phyloP scores from a whole-genome alignment of 1,140 invertebrate genomes.

The Heliconius hewitsoni region DNA sequence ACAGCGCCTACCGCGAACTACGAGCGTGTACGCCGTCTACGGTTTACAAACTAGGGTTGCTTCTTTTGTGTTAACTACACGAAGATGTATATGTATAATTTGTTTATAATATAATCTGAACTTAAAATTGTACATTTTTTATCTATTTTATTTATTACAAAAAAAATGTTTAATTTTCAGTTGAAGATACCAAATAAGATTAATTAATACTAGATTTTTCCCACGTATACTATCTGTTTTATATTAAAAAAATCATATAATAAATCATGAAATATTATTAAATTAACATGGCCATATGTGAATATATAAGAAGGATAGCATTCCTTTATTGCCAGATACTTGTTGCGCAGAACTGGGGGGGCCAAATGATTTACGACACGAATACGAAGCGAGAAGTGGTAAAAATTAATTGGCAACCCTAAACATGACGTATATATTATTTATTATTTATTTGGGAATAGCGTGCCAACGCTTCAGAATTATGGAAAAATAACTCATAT shows the following conservation, averaged over 20 bases:
- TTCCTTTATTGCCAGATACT: background rate
- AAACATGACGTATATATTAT: constrained; percentile 75
- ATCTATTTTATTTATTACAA: too few relatives aligned
- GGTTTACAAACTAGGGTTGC: constrained; percentile 12
- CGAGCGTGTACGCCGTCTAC: constrained; percentile 42
- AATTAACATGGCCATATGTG: background rate
- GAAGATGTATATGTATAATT: background rate
- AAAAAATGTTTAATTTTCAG: too few relatives aligned
- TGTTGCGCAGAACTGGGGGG: background rate
- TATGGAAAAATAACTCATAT: constrained; percentile 80
- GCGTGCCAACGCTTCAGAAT: constrained; percentile 59
- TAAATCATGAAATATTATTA: background rate
- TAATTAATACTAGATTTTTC: too few relatives aligned
- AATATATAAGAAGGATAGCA: background rate
- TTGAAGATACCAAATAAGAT: too few relatives aligned
- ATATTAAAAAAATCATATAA: too few relatives aligned
- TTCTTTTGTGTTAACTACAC: background rate
- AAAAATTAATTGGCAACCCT: constrained; percentile 28
- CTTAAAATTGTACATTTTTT: background rate
- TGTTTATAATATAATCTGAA: background rate
- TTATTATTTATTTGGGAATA: constrained; percentile 81
- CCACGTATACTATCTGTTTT: too few relatives aligned
- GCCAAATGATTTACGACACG: background rate
- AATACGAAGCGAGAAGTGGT: constrained; percentile 1
- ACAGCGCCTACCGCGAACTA: constrained; percentile 40